Base-by-base conservation (phyloP, 2,797 vertebrate genomes). In the Acestrorhynchus altus region DNA sequence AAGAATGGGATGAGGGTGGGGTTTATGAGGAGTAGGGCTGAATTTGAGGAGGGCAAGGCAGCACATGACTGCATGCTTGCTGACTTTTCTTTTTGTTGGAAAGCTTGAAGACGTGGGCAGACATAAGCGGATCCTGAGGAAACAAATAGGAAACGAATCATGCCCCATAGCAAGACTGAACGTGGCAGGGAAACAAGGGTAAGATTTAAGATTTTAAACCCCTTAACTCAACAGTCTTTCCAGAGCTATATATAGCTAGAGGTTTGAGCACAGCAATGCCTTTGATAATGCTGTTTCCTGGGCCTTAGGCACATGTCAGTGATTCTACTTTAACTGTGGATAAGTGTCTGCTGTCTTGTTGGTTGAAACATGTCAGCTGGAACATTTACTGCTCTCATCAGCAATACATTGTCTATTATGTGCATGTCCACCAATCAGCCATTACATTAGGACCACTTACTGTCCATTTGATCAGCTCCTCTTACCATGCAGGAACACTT, bases 161-260 rank as follows among this genome's bases (percentile, higher is more conserved):
- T 49, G 63, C 69, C 79, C 78, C 15, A 76, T 54, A 75, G 81
- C 80, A 54, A 80, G 60, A 73, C 44, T n/a, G 68, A 72, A 85
- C 69, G 60, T 85, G 81, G 81, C 83, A 85, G 70, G 71, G 77
- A 67, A 80, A 84, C 86, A 85, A 85, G 73, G 70, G 35, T 47
- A 52, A 64, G 42, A 73, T 84, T 85, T 88, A 65, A 77, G 40
- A 71, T 84, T 84, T 89, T 84, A 88, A 88, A 84, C 76, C 85
- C 86, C 86, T 88, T 86, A 79, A 80, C 57, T 87, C 63, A 76
- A 76, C 67, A 77, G 71, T 81, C 61, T 85, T 4, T 72, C 67
- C 72, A 74, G 63, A n/a, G 83, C 80, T 88, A 88, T 87, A 89
- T 86, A 85, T 86, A 88, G 81, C 71, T 64, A 54, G 49, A 72